These are phyloP conservation scores for Andrena praecox DNA, from an alignment of 2,888 invertebrate species.

Conservation along the genomic window DNA sequence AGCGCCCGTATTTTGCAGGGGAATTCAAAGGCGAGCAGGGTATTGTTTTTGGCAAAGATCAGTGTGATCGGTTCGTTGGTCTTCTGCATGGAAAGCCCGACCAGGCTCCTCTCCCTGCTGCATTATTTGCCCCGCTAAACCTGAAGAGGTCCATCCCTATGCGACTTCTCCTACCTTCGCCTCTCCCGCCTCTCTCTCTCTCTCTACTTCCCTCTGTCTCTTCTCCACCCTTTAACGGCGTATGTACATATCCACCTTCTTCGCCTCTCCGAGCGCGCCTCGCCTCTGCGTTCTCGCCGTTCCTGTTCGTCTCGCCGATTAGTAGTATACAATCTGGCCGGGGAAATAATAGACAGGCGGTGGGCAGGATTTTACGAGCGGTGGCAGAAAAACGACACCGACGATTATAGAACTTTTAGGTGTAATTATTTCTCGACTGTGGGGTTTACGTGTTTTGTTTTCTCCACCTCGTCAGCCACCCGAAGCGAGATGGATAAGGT, in stretches of 20 bases:
- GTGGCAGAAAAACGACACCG: constrained; percentile 4
- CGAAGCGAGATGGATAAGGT: not conserved
- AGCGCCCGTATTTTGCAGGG: constrained; percentile 79
- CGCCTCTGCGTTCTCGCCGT: constrained; percentile 28
- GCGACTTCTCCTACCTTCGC: constrained; percentile 47
- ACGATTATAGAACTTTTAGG: constrained; percentile 16
- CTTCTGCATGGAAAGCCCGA: constrained; percentile 75
- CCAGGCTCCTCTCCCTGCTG: constrained; percentile 68
- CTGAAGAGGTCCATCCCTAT: constrained; percentile 77
- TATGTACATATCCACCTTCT: constrained; percentile 40
- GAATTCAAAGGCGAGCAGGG: constrained; percentile 78
- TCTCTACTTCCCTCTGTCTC: constrained; percentile 7
- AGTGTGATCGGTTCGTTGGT: constrained; percentile 81
- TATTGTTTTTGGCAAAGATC: constrained; percentile 83
- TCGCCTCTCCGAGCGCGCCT: constrained; percentile 57
- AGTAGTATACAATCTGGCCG: constrained; percentile 40
- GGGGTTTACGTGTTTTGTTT: not conserved
- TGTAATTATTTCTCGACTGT: constrained; percentile 17
- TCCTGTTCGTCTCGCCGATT: constrained; percentile 57
- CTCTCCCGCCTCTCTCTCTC: constrained; percentile 31
- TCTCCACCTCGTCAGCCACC: not conserved
- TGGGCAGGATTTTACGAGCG: constrained; percentile 1
- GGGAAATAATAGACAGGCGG: constrained; percentile 39
- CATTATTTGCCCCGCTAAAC: constrained; percentile 81
- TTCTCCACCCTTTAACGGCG: too few relatives aligned